Percentiles rank a stretch among this genome's conserved stretches.
These are phyloP conservation scores for Sitta europaea DNA, from an alignment of 2,113 vertebrate species.

Conservation along the genomic window DNA sequence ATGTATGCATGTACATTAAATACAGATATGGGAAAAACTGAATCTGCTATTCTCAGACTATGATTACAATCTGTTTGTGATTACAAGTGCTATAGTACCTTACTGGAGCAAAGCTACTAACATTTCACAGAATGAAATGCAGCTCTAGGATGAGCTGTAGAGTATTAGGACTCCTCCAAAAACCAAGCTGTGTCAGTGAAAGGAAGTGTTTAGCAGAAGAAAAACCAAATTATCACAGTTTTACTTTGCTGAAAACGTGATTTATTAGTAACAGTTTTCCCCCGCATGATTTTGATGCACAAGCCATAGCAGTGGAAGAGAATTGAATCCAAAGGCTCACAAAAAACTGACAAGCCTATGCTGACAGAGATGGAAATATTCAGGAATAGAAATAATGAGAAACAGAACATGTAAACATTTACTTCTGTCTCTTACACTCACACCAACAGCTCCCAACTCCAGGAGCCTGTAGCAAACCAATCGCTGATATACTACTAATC, in stretches of 20 bases:
- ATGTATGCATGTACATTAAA: background rate
- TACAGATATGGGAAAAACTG: fast-evolving
- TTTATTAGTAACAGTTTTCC: background rate
- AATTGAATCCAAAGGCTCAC: background rate
- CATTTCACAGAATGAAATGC: background rate
- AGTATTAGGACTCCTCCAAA: background rate
- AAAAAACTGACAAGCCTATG: background rate
- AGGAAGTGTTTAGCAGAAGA: background rate
- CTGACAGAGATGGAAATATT: background rate
- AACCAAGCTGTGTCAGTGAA: background rate
- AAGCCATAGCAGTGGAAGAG: background rate
- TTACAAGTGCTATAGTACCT: background rate
- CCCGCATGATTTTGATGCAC: background rate
- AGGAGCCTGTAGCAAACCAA: background rate
- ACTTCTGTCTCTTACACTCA: background rate
- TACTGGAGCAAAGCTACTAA: background rate
- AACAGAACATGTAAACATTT: background rate
- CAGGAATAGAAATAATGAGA: background rate
- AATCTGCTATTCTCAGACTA: background rate
- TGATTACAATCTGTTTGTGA: background rate
- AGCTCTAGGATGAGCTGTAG: background rate
- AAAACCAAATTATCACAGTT: background rate
- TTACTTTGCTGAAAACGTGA: background rate
- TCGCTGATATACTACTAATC: background rate
- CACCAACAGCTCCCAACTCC: background rate